Evolutionary conservation across 2,888 invertebrate genomes (phyloP).

Genomic region (Pseudococcus longispinus): DNA sequence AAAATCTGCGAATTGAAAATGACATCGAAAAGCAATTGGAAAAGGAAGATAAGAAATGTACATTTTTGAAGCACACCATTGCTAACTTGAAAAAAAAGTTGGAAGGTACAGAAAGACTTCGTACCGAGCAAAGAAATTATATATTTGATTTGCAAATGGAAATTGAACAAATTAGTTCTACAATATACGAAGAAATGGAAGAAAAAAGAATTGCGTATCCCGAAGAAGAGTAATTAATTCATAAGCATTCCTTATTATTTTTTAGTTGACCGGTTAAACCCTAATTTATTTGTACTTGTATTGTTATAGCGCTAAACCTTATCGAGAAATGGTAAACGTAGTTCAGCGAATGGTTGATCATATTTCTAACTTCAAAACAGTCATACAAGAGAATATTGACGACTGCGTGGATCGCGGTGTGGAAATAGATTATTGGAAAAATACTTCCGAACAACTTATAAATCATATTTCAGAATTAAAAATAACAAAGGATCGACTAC

Average conservation of each 20-base stretch:
- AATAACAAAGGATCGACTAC: not conserved
- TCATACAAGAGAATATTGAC: slow-evolving; percentile 14
- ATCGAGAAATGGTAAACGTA: slow-evolving; percentile 10
- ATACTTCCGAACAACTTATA: not conserved
- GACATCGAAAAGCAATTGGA: slow-evolving; percentile 5
- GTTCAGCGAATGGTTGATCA: not conserved
- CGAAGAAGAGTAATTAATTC: slow-evolving; percentile 25
- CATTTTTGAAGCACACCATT: not conserved
- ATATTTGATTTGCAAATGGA: slow-evolving; percentile 24
- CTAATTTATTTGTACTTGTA: not conserved
- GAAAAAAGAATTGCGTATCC: not conserved
- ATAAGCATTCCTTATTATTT: not conserved
- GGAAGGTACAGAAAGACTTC: not conserved
- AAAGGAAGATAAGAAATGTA: slow-evolving; percentile 40
- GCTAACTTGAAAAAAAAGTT: not conserved
- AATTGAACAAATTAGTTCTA: not conserved
- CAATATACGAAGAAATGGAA: slow-evolving; percentile 32
- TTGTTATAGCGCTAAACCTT: not conserved
- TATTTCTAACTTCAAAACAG: not conserved
- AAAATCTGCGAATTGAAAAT: slow-evolving; percentile 1
- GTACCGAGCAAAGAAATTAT: not conserved
- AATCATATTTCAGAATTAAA: not conserved
- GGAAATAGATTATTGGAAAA: not conserved
- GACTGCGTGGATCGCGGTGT: not conserved
- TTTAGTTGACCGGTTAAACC: not conserved